Conservation (phyloP, 2,797 vertebrate species). For the Champsocephalus gunnari region DNA sequence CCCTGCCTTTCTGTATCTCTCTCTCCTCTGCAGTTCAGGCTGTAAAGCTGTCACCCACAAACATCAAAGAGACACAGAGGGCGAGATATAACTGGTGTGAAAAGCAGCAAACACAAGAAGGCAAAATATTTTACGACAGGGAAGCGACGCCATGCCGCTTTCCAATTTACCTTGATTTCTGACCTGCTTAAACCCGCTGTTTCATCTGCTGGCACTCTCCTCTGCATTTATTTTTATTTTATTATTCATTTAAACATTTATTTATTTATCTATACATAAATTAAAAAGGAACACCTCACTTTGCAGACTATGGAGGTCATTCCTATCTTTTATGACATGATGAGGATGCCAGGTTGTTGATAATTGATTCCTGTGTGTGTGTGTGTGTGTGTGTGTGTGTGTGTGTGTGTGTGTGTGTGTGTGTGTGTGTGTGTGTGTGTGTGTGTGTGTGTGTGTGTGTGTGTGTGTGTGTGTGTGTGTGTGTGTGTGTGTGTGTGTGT, state of each 20-base stretch:
- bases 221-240: conserved; percentile 17
- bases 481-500: not conserved
- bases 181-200: conserved; percentile 60
- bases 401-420: not conserved
- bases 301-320: conserved; percentile 29
- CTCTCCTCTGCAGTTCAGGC: conserved; percentile 44
- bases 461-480: not conserved
- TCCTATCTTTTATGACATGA: conserved; percentile 28
- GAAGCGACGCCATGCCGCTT: conserved; percentile 40
- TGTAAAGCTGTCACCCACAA: conserved; percentile 62
- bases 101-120: conserved; percentile 58
- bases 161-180: conserved; percentile 67
- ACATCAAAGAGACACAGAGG: conserved; percentile 70
- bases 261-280: conserved; percentile 24
- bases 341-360: conserved; percentile 23
- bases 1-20: conserved; percentile 13
- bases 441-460: not conserved
- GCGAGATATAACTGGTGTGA: conserved; percentile 58
- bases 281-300: conserved; percentile 21
- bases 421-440: not conserved
- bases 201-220: conserved; percentile 40
- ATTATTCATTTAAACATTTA: conserved; percentile 10
- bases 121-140: conserved; percentile 54
- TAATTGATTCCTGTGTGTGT: conserved; percentile 27
- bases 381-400: not conserved